Evolutionary conservation across 2,113 vertebrate species (phyloP).

Genomic region (Patagioenas fasciata): DNA sequence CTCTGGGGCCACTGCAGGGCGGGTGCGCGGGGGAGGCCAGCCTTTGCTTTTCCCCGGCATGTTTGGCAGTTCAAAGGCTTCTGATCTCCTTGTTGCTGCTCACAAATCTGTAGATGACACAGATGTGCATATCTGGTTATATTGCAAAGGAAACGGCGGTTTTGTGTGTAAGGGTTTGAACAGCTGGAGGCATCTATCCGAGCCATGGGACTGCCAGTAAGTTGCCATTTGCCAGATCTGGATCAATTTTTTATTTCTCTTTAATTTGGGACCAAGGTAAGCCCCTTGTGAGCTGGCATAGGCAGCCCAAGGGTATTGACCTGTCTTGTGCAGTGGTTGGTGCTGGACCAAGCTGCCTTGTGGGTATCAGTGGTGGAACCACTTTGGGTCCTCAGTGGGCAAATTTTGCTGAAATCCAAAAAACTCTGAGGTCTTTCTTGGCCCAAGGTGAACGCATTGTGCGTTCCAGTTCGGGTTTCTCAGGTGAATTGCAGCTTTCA

Average conservation of each 20-base stretch:
- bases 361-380: not conserved
- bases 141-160: rapidly evolving
- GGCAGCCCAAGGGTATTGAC: not conserved
- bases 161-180: rapidly evolving
- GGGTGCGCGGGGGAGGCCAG: not conserved
- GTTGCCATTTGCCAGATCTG: not conserved
- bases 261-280: not conserved
- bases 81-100: not conserved
- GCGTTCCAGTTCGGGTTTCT: not conserved
- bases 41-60: not conserved
- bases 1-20: not conserved
- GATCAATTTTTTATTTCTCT: not conserved
- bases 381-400: rapidly evolving
- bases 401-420: not conserved
- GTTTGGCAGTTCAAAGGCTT: not conserved
- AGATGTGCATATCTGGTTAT: not conserved
- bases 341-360: not conserved
- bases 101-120: not conserved
- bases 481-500: not conserved
- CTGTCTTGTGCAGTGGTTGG: not conserved
- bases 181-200: rapidly evolving
- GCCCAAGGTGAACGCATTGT: not conserved
- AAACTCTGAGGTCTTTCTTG: not conserved
- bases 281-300: not conserved
- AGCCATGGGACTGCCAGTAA: not conserved